A percentile compares a stretch with the other conserved stretches of the same genome.
Evolutionary conservation across 2,888 invertebrate species (phyloP).

Genomic region (Oscheius sp.): DNA sequence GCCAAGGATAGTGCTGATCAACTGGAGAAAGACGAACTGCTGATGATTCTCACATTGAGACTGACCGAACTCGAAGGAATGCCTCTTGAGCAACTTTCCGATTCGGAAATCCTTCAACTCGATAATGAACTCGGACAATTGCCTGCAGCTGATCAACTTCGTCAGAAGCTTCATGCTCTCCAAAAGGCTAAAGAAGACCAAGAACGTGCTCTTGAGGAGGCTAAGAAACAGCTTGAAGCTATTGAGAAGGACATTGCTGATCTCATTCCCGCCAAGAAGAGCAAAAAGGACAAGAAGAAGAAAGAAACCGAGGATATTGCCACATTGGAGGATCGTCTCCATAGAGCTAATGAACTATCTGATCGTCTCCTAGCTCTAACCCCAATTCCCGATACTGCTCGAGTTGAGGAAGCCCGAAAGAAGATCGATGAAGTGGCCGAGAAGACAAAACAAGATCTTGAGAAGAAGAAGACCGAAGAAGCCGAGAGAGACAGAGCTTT

Average conservation of each 20-base stretch:
- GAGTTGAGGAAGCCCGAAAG: constrained; percentile 9
- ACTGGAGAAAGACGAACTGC: constrained; percentile 41
- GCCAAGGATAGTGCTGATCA: constrained; percentile 42
- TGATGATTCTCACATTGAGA: constrained; percentile 37
- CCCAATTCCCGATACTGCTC: background rate
- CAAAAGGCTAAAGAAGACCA: constrained; percentile 39
- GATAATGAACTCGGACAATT: constrained; percentile 39
- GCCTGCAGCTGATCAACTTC: constrained; percentile 40
- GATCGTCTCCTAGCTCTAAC: constrained; percentile 19
- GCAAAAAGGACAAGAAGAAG: constrained; percentile 26
- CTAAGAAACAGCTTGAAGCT: constrained; percentile 12
- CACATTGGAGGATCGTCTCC: constrained; percentile 17
- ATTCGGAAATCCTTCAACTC: constrained; percentile 20
- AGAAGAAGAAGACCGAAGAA: constrained; percentile 16
- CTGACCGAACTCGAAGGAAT: constrained; percentile 42
- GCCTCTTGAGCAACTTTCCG: constrained; percentile 32
- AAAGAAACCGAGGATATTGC: constrained; percentile 7
- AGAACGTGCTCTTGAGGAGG: background rate
- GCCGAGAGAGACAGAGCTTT: constrained; percentile 1
- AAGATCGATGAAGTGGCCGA: constrained; percentile 14
- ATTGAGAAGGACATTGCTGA: constrained; percentile 39
- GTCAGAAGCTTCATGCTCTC: constrained; percentile 34
- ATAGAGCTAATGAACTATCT: constrained; percentile 7
- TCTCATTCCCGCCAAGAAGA: constrained; percentile 34
- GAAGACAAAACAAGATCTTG: background rate